Evolutionary conservation across 1,140 invertebrate genomes (phyloP).

Genomic region (Drosophila malerkotliana): DNA sequence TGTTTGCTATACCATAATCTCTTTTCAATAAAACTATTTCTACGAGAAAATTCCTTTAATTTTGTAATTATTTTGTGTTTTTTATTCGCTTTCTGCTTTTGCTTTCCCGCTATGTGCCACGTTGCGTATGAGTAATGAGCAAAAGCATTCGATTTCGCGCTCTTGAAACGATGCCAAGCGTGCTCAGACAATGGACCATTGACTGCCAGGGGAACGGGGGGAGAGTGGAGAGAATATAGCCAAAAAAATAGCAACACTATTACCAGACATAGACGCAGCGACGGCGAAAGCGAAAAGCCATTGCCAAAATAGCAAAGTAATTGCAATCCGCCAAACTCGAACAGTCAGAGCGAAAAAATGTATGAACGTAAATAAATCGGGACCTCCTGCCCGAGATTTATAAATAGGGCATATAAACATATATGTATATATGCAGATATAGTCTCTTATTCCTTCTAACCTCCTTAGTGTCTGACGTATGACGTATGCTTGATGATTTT

Average conservation of each 20-base stretch:
- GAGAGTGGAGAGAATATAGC: slow-evolving; percentile 1
- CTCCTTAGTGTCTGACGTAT: slow-evolving; percentile 3
- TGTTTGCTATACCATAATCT: not conserved
- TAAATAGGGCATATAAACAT: slow-evolving; percentile 11
- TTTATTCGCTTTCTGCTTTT: slow-evolving; percentile 10
- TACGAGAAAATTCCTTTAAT: not conserved
- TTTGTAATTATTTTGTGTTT: slow-evolving; percentile 11
- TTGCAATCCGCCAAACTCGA: slow-evolving; percentile 68
- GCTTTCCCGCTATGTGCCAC: slow-evolving; percentile 37
- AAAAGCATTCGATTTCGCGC: slow-evolving; percentile 36
- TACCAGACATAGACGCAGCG: slow-evolving; percentile 35
- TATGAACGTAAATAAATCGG: slow-evolving; percentile 31
- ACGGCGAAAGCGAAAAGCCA: slow-evolving; percentile 24
- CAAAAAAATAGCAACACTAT: not conserved
- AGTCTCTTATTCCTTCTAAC: slow-evolving; percentile 35
- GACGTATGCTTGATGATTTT: not conserved
- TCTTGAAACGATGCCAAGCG: slow-evolving; percentile 49
- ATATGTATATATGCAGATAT: not conserved
- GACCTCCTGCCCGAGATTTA: slow-evolving; percentile 28
- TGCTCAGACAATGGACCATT: slow-evolving; percentile 45
- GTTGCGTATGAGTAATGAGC: slow-evolving; percentile 75
- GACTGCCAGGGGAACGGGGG: not conserved
- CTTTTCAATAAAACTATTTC: too few relatives aligned
- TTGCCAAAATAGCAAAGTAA: slow-evolving; percentile 78
- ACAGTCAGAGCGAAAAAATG: slow-evolving; percentile 49